phyloP scores from a whole-genome alignment of 2,888 invertebrate genomes.

The Diabrotica balteata region DNA sequence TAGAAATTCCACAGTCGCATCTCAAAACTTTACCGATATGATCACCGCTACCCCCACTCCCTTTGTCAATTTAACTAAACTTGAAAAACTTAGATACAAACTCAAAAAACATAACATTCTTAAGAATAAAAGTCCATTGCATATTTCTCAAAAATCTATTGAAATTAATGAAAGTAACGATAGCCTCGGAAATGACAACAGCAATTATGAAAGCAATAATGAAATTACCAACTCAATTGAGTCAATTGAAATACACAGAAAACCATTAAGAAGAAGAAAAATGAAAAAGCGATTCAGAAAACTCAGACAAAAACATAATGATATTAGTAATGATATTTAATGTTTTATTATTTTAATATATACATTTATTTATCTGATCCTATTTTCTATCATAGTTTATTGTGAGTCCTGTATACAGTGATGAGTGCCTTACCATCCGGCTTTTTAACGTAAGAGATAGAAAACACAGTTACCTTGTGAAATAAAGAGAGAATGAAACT shows the following conservation, averaged over 20 bases:
- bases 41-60: conserved; percentile 9
- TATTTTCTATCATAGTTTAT: too few species aligned
- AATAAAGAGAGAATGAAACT: too few species aligned
- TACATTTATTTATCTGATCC: too few species aligned
- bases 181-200: not conserved
- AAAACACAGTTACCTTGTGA: too few species aligned
- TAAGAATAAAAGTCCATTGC: too few species aligned
- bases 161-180: conserved; percentile 15
- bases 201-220: too few species aligned
- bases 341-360: too few species aligned
- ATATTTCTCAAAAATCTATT: conserved; percentile 7
- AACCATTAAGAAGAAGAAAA: conserved; percentile 19
- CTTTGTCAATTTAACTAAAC: conserved; percentile 31
- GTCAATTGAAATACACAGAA: conserved; percentile 13
- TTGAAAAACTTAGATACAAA: conserved; percentile 41
- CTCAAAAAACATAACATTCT: conserved; percentile 32
- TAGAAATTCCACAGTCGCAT: conserved; percentile 33
- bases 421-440: too few species aligned
- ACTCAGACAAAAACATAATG: conserved; percentile 16
- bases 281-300: conserved; percentile 23
- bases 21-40: not conserved
- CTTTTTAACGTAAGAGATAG: too few species aligned
- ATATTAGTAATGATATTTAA: conserved; percentile 31
- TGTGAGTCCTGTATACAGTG: too few species aligned
- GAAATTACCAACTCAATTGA: conserved; percentile 10